phyloP scores from a whole-genome alignment of 2,888 invertebrate species.

The Dermolepida albohirtum region DNA sequence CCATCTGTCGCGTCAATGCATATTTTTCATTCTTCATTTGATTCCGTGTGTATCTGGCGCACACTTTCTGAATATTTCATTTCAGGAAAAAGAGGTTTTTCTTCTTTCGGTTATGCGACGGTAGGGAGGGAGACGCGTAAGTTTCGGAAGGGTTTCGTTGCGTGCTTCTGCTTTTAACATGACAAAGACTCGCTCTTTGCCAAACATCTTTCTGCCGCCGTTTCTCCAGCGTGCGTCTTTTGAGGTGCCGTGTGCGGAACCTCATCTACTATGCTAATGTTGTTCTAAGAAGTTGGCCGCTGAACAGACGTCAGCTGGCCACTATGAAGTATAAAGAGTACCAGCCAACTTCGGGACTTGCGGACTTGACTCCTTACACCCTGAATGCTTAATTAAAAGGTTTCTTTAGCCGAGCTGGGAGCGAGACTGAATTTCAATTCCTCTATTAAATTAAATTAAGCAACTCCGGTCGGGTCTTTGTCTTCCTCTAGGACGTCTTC shows the following conservation, averaged over 20 bases:
- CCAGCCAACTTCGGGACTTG: conserved; percentile 53
- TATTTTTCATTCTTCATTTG: conserved; percentile 64
- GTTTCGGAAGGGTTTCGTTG: conserved; percentile 28
- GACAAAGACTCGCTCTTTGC: conserved; percentile 35
- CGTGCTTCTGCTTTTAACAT: conserved; percentile 40
- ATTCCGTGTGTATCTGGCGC: conserved; percentile 50
- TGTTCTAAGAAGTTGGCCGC: conserved; percentile 62
- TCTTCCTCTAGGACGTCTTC: conserved; percentile 29
- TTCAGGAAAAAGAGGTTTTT: conserved; percentile 35
- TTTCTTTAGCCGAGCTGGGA: conserved; percentile 39
- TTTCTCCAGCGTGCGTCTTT: conserved; percentile 36
- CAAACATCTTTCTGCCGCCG: conserved; percentile 34
- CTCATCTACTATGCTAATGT: conserved; percentile 66
- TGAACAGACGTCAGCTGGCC: conserved; percentile 67
- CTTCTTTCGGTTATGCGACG: conserved; percentile 8
- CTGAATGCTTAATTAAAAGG: conserved; percentile 58
- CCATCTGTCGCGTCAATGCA: conserved; percentile 62
- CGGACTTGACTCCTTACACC: conserved; percentile 52
- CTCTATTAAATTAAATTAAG: conserved; percentile 44
- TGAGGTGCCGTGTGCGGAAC: conserved; percentile 48
- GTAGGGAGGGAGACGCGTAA: conserved; percentile 30
- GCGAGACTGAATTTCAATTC: conserved; percentile 42
- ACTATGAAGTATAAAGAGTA: conserved; percentile 71
- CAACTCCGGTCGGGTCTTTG: conserved; percentile 29
- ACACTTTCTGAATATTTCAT: conserved; percentile 43